Conservation (phyloP, 2,888 invertebrate species). For the Agonum fuliginosum region DNA sequence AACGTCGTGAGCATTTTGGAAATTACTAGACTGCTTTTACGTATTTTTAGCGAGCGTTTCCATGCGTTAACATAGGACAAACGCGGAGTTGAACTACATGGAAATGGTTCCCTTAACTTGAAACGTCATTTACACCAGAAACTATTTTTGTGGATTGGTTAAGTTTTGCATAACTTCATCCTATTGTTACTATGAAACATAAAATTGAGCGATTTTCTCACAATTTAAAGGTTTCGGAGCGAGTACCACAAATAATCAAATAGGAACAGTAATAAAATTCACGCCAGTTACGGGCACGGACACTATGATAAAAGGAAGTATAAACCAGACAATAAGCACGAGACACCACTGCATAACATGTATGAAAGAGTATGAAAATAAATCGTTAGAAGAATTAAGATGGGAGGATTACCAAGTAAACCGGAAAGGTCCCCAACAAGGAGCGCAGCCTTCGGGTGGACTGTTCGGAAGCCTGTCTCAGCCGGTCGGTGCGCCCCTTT, state of each 20-base stretch:
- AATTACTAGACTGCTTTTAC: too few species aligned
- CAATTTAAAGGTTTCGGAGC: slow-evolving; percentile 70
- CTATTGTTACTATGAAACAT: slow-evolving; percentile 65
- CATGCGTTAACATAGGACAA: too few species aligned
- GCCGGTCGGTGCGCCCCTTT: slow-evolving; percentile 62
- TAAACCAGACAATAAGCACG: slow-evolving; percentile 90
- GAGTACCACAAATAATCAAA: slow-evolving; percentile 70
- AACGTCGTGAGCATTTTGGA: too few species aligned
- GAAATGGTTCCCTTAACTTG: too few species aligned
- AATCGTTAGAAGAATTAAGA: slow-evolving; percentile 95
- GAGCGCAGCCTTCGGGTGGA: slow-evolving; percentile 69
- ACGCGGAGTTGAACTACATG: too few species aligned
- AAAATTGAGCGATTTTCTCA: slow-evolving; percentile 68
- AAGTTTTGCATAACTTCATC: slow-evolving; percentile 72
- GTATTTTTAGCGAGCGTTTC: too few species aligned
- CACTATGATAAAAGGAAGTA: slow-evolving; percentile 91
- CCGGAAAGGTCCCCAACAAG: slow-evolving; percentile 83
- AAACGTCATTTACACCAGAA: too few species aligned
- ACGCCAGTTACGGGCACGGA: slow-evolving; percentile 91
- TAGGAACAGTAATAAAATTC: slow-evolving; percentile 90
- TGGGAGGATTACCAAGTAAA: slow-evolving; percentile 94
- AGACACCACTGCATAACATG: slow-evolving; percentile 97
- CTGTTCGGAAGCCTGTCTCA: slow-evolving; percentile 74
- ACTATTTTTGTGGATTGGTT: too few species aligned
- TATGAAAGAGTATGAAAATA: slow-evolving; percentile 98